Evolutionary conservation across 2,113 vertebrate species (phyloP), one percentile per base, ranked within the genome.

Genomic region (Haplochromis burtoni): DNA sequence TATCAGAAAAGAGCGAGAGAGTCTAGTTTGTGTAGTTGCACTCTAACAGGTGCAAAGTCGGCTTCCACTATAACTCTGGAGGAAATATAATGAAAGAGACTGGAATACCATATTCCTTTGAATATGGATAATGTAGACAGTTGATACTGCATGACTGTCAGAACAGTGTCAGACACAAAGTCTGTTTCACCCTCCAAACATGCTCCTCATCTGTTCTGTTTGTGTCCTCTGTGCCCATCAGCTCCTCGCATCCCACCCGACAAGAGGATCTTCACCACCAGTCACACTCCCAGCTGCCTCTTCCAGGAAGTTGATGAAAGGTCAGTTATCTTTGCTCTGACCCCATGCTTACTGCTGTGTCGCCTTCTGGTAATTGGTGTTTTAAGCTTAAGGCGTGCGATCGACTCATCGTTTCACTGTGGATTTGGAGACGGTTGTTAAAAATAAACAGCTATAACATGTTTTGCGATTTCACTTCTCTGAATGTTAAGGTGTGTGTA

Each of bases 271-370:
- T 98, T 98, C 90, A 98, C 98, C 54, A 98, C 98, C 17, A 96
- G 97, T 53, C 98, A 98, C 93, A 97, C 97, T 2, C 97, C 98
- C 26, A 98, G 96, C 94, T 98, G 98, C 90, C 94, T 98, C 78
- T 98, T 98, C 86, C 98, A 98, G 93, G 98, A 98, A 29, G 97
- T 98, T 10, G 98, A 98, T 4, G 98, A 98, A 85, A 96, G 98
- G 96, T 97, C 55, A 84, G 94, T 91, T 12, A 4, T 2, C 26
- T 33, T 12, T 7, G 31, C 45, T 54, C 53, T 45, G 40, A 57
- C 63, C 17, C 2, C 10, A 13, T 66, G 17, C n/a, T 83, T 29
- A 5, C 33, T 19, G 82, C 68, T 78, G 35, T 11, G 7, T 29
- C 11, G 6, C 42, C 8, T n/a, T 45, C 40, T 81, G 76, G 17